Base-by-base conservation (phyloP, 2,113 vertebrate genomes). In the Corythoichthys haematopterus region DNA sequence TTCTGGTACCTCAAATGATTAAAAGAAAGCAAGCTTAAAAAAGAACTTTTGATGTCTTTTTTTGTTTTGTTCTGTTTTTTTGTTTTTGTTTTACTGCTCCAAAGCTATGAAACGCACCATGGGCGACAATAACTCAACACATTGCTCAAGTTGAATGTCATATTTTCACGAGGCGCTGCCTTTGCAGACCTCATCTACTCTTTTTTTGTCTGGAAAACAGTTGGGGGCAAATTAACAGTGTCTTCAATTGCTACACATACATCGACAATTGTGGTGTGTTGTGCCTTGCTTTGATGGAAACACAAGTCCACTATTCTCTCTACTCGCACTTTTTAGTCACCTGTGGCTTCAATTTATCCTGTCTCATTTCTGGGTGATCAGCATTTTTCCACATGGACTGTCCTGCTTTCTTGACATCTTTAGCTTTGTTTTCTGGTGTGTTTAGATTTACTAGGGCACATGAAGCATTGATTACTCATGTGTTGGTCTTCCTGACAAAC, bases 401-500 rank as follows among this genome's bases (percentile, higher is more conserved):
- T 86, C 78, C 81, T 74, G 71, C 67, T 47, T 76, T 79, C 75
- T 74, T 72, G 75, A 85, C 80, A 82, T 71, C 69, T 78, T 69
- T 67, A 71, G 72, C 78, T 84, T 84, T 76, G 74, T 87, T 90
- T 87, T 84, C 79, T 86, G 72, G 75, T 82, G 68, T 84, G 81
- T 88, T 90, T 86, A 73, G 77, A 72, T 78, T 81, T 66, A 76
- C 76, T 88, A 77, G 81, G 76, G 84, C 82, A 81, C 66, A 61
- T 45, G 28, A 70, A 80, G 66, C 79, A 83, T 76, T 83, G 80
- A 90, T 90, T 92, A 90, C 81, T 88, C 85, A 90, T 88, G 66
- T 82, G 83, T 85, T 80, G 83, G 86, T 87, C 82, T 87, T 91
- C 87, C 89, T 88, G 90, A 86, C 86, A 90, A 90, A 91, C 89